Evolutionary conservation across 1,140 invertebrate genomes (phyloP), one percentile per base, ranked within the genome.

Genomic region (Prorops nasuta): DNA sequence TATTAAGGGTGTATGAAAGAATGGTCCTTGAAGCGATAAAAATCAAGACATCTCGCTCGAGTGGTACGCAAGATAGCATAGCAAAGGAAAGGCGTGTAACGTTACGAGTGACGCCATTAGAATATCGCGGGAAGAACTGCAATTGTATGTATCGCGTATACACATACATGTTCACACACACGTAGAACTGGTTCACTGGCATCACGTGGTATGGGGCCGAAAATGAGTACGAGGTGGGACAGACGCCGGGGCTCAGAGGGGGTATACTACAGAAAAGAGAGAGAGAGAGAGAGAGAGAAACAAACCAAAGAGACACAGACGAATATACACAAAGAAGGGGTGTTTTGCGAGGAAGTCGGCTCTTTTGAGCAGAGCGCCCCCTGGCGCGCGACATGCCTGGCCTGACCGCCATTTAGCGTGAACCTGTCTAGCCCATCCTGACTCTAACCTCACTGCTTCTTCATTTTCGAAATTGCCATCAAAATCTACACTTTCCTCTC

Each of bases 341-440:
- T n/a, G n/a, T n/a, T n/a, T n/a, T 42, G 42, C 41, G 43, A 50
- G 53, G 49, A 52, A 46, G 66, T 60, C 66, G 69, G 69, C 63
- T 45, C 64, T 60, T 71, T 71, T 69, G 56, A 57, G 51, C 45
- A 32, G 46, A 66, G 53, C 61, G 60, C 63, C 69, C 69, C 64
- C 54, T 51, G 61, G 69, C 53, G 69, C 61, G 66, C 66, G 69
- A 70, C 69, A 67, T 67, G 58, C 58, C 59, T 58, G 41, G 63
- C 49, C 64, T 66, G 64, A 69, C 66, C 66, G 64, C 66, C 60
- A 68, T 67, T 67, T 68, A 68, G 66, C 62, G 66, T 69, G 66
- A 66, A 69, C 66, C 64, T 67, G 64, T 69, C 64, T 55, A 21
- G 45, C 36, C 42, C 38, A 17, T 22, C 41, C 19, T 22, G 20